A percentile compares a stretch with the other conserved stretches of the same genome.
These are phyloP conservation scores for Pollenia amentaria DNA, from an alignment of 2,888 invertebrate species.

Conservation along the genomic window DNA sequence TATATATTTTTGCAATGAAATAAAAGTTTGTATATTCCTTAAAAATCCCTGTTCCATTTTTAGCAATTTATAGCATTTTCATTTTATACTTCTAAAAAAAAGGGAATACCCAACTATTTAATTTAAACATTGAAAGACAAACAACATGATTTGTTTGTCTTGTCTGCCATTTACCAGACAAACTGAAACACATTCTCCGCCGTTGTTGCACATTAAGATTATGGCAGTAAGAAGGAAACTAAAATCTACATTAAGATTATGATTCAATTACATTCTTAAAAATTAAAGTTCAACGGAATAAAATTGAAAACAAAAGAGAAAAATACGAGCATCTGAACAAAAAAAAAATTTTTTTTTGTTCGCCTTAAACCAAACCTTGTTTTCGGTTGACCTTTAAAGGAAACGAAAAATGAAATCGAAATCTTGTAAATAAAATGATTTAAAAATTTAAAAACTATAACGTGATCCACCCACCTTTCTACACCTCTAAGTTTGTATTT, in stretches of 20 bases:
- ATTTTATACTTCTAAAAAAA: constrained; percentile 6
- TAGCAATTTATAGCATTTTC: constrained; percentile 11
- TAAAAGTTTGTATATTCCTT: too few species aligned
- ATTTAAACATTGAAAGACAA: constrained; percentile 36
- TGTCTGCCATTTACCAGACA: constrained; percentile 61
- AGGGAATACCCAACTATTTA: constrained; percentile 15
- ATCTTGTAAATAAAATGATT: constrained; percentile 51
- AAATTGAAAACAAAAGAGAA: constrained; percentile 51
- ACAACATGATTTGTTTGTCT: constrained; percentile 57
- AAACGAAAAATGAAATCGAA: constrained; percentile 52
- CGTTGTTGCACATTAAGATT: constrained; percentile 55
- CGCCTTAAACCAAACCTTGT: constrained; percentile 60
- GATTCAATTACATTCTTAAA: constrained; percentile 68
- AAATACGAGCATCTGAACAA: constrained; percentile 23
- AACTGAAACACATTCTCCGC: constrained; percentile 2
- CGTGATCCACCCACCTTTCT: constrained; percentile 71
- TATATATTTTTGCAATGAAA: too few species aligned
- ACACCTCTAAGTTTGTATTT: constrained; percentile 59
- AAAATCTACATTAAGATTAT: constrained; percentile 65
- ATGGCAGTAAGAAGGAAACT: constrained; percentile 11
- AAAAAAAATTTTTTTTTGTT: constrained; percentile 29
- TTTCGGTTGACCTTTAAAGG: constrained; percentile 56
- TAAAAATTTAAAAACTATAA: constrained; percentile 46
- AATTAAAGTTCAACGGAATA: constrained; percentile 65
- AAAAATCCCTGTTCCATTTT: background rate